phyloP scores from a whole-genome alignment of 2,113 vertebrate genomes.

The Trematomus loennbergii region DNA sequence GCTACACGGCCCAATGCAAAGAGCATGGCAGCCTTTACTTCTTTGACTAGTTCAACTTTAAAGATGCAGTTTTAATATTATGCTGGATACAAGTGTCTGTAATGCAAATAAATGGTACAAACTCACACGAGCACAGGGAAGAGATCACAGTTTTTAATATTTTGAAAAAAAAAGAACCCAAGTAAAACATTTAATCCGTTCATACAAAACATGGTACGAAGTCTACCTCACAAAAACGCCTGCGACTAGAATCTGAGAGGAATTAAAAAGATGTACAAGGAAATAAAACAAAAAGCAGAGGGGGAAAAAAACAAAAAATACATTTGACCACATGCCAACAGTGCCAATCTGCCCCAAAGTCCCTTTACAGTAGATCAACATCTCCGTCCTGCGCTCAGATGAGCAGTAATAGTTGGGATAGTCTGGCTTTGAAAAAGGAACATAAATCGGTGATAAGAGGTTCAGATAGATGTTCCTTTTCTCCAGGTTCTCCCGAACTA shows the following conservation, averaged over 20 bases:
- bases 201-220: slow-evolving; percentile 83
- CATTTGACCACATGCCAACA: slow-evolving; percentile 50
- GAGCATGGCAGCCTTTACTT: neutral
- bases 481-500: slow-evolving; percentile 8
- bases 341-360: slow-evolving; percentile 58
- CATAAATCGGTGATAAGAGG: slow-evolving; percentile 49
- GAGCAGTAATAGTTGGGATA: slow-evolving; percentile 58
- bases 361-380: slow-evolving; percentile 71
- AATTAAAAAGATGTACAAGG: slow-evolving; percentile 82
- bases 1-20: neutral
- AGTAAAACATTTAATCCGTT: slow-evolving; percentile 83
- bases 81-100: neutral
- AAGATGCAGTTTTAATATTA: neutral
- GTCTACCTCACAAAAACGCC: slow-evolving; percentile 75
- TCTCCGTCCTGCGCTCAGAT: slow-evolving; percentile 40
- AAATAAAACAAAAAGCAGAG: slow-evolving; percentile 68
- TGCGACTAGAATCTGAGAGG: slow-evolving; percentile 71
- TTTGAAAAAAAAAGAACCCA: slow-evolving; percentile 53
- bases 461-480: slow-evolving; percentile 16
- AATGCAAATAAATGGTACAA: neutral
- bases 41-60: neutral
- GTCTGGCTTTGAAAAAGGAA: slow-evolving; percentile 57
- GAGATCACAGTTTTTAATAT: slow-evolving; percentile 83
- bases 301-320: slow-evolving; percentile 29
- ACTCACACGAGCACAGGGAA: slow-evolving; percentile 37